Base-by-base conservation (phyloP, 2,888 invertebrate genomes). In the Stenodera caucasica region DNA sequence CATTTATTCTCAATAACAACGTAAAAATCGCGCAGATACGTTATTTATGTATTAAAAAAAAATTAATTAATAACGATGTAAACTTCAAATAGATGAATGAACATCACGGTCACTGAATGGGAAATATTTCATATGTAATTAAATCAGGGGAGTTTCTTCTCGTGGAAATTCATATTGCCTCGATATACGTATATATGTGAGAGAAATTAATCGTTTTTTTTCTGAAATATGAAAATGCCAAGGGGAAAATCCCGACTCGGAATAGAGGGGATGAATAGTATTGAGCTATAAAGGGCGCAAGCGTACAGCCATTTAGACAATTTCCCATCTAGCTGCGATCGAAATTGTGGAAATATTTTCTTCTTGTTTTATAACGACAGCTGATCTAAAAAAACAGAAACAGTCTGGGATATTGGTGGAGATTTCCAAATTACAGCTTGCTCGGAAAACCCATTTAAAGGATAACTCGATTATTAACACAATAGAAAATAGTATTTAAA, bases 271-370 rank as follows among this genome's bases (percentile, higher is more conserved):
- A 49, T 55, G 58, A 53, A 61, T 54, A 52, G 66, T 70, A 70
- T 70, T 70, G 70, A 70, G 62, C 70, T 60, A 64, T 51, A 51
- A 59, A 53, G 30, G 54, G 56, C 60, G 63, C 67, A 56, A 62
- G 70, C 70, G 70, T 66, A 60, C 23, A 55, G 21, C 52, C 57
- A 56, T 50, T 60, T 57, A 57, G 56, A 60, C 66, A 67, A 67
- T 66, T 64, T 23, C 69, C 68, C 68, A 62, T 66, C 66, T 63
- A 67, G 66, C 65, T 66, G 63, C 66, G 63, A 64, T 63, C 64
- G 60, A 56, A 40, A 57, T 14, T 7, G 9, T 53, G 14, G 12
- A 49, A 40, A 37, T 57, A 50, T 54, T 57, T 14, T 37, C 52
- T 50, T 54, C 58, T 60, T 59, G 57, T 66, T 66, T 64, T 64